Evolutionary conservation across 2,113 vertebrate species (phyloP).

Genomic region (Phyllostomus discolor): DNA sequence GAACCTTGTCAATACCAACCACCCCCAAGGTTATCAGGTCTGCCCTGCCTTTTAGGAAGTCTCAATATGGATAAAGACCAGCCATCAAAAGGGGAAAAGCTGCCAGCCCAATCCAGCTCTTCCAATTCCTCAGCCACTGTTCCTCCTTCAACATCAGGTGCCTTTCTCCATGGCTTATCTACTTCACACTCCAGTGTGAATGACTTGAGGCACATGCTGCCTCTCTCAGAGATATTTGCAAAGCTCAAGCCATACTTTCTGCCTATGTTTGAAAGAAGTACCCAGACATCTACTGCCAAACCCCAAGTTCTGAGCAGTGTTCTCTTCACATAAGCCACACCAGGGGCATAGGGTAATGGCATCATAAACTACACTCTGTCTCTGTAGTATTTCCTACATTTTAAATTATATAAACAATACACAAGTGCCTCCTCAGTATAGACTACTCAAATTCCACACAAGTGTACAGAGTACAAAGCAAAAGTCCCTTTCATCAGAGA

Average conservation of each 20-base stretch:
- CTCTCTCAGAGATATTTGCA: neutral
- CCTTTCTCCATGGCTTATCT: neutral
- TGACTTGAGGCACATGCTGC: neutral
- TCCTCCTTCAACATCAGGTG: neutral
- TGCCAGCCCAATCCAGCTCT: too few species aligned
- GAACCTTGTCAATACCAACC: neutral
- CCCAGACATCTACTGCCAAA: neutral
- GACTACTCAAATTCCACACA: neutral
- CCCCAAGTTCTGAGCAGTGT: neutral
- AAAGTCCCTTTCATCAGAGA: neutral
- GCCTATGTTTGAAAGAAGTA: neutral
- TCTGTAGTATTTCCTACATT: neutral
- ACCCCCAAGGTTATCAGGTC: neutral
- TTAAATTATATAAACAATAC: neutral
- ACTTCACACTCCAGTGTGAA: neutral
- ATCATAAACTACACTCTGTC: neutral
- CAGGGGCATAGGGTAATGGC: neutral
- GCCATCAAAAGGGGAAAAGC: neutral
- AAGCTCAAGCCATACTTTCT: neutral
- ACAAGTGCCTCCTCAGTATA: neutral
- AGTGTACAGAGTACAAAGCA: neutral
- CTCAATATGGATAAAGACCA: neutral
- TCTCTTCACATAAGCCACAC: neutral
- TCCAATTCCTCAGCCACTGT: neutral
- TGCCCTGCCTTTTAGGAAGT: neutral